Percentiles rank a stretch among this genome's conserved stretches.
Conservation (phyloP, 2,113 vertebrate genomes). For the Indri indri region DNA sequence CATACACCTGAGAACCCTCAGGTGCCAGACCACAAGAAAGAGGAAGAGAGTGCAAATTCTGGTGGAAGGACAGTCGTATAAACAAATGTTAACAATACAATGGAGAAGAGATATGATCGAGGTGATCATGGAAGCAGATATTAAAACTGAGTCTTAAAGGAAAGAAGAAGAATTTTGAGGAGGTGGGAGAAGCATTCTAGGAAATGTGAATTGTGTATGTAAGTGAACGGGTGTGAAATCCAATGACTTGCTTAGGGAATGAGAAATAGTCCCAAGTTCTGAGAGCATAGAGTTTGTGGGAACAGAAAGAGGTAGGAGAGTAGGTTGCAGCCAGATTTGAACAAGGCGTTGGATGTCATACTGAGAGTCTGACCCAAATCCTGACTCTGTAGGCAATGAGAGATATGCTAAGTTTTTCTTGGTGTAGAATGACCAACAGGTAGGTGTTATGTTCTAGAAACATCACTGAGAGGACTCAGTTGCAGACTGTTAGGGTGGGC, state of each 20-base stretch:
- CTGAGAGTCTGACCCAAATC: not conserved
- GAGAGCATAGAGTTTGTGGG: not conserved
- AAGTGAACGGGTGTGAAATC: not conserved
- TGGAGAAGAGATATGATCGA: not conserved
- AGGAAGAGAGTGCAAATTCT: not conserved
- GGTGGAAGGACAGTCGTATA: rapidly evolving
- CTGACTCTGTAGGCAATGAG: not conserved
- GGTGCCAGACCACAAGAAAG: not conserved
- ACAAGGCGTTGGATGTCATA: not conserved
- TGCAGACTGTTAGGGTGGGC: not conserved
- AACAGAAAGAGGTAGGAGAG: not conserved
- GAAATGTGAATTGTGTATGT: not conserved
- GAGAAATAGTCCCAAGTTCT: not conserved
- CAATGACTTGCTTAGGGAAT: not conserved
- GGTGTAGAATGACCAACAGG: not conserved
- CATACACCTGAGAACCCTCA: not conserved
- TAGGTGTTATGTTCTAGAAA: not conserved
- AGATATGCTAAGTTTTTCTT: not conserved
- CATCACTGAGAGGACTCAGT: not conserved
- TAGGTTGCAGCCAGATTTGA: not conserved
- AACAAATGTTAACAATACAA: not conserved
- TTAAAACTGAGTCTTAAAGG: not conserved
- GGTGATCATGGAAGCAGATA: not conserved
- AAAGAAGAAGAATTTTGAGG: not conserved
- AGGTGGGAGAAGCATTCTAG: not conserved